Evolutionary conservation across 2,888 invertebrate species (phyloP).

Genomic region (Chrysodeixis includens): DNA sequence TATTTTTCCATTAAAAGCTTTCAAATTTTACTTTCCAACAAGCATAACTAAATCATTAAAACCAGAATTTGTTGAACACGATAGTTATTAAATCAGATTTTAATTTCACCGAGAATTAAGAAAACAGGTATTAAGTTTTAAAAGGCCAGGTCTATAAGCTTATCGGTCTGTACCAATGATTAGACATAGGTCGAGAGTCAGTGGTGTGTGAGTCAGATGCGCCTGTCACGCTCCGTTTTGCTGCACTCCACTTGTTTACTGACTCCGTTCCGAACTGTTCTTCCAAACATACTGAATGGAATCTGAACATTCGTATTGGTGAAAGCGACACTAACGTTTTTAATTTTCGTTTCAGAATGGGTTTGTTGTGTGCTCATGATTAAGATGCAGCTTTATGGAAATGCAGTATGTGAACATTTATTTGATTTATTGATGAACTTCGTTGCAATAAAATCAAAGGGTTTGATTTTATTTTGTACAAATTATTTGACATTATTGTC

Average conservation of each 20-base stretch:
- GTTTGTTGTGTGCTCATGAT: not conserved
- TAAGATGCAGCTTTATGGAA: not conserved
- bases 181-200: constrained; percentile 76
- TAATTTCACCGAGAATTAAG: too few species aligned
- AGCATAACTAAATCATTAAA: too few species aligned
- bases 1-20: too few species aligned
- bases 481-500: too few species aligned
- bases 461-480: too few species aligned
- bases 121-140: not conserved
- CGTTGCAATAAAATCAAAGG: too few species aligned
- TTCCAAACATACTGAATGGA: constrained; percentile 4
- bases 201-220: constrained; percentile 73
- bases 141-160: constrained; percentile 55
- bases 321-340: not conserved
- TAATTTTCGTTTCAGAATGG: not conserved
- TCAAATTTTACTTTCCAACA: too few species aligned
- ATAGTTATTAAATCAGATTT: too few species aligned
- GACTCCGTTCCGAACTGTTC: constrained; percentile 25
- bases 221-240: constrained; percentile 57
- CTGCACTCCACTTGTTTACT: constrained; percentile 45
- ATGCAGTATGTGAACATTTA: too few species aligned
- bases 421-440: too few species aligned
- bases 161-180: constrained; percentile 66
- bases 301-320: too few species aligned
- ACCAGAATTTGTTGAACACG: too few species aligned